Evolutionary conservation across 2,888 invertebrate species (phyloP).

Genomic region (Scaeva pyrastri): DNA sequence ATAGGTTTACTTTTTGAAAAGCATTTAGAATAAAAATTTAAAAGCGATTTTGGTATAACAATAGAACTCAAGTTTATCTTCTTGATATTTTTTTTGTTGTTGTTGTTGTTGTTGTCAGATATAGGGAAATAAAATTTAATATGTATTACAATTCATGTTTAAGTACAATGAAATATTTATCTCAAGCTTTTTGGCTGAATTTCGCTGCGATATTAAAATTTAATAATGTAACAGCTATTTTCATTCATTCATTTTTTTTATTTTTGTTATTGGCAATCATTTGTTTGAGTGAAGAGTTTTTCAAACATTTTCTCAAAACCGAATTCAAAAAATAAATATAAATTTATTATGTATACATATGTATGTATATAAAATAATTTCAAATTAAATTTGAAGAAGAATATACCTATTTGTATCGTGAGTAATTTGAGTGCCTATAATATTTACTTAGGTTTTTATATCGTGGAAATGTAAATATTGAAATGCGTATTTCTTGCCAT

Average conservation of each 20-base stretch:
- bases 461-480: no score
- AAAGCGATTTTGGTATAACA: constrained; percentile 65
- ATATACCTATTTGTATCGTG: background rate
- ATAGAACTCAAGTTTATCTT: constrained; percentile 26
- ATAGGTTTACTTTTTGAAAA: constrained; percentile 26
- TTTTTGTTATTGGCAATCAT: background rate
- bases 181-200: background rate
- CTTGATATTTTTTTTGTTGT: background rate
- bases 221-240: constrained; percentile 12
- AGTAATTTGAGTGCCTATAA: no score
- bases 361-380: background rate
- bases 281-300: constrained; percentile 1
- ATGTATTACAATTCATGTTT: background rate
- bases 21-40: constrained; percentile 57
- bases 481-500: no score
- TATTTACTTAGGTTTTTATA: no score
- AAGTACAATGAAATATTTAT: constrained; percentile 1
- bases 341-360: background rate
- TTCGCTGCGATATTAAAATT: constrained; percentile 19
- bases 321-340: background rate
- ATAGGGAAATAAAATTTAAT: constrained; percentile 26
- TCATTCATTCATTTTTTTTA: no score
- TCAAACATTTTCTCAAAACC: background rate
- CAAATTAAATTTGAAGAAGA: background rate
- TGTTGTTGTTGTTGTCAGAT: background rate